Conservation (phyloP, 2,113 vertebrate species). For the Nesoenas mayeri region DNA sequence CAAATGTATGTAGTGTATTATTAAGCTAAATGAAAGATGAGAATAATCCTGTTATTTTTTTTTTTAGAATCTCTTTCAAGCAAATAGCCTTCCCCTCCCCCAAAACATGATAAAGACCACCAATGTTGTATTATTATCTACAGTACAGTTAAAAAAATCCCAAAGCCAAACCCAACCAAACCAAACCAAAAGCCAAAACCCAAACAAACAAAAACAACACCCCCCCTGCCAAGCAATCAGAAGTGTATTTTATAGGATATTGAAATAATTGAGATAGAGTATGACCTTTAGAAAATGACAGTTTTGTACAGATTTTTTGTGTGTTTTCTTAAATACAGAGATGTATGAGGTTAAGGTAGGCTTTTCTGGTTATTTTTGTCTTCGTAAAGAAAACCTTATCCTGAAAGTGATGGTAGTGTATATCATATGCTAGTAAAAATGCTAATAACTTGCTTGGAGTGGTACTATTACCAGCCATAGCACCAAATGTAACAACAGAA, state of each 20-base stretch:
- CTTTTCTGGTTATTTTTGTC: not conserved
- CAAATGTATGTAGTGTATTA: constrained; percentile 75
- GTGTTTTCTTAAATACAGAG: not conserved
- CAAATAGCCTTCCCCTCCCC: constrained; percentile 7
- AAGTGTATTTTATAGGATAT: constrained; percentile 11
- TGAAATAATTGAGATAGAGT: constrained; percentile 2
- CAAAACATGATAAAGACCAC: constrained; percentile 42
- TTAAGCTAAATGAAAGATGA: constrained; percentile 77
- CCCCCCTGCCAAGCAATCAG: not conserved
- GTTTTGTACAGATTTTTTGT: not conserved
- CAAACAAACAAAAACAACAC: too few relatives aligned
- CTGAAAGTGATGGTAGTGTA: not conserved
- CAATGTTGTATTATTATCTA: not conserved
- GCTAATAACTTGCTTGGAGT: not conserved
- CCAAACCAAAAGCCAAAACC: too few relatives aligned
- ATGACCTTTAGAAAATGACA: not conserved
- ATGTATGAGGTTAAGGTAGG: not conserved
- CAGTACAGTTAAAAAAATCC: not conserved
- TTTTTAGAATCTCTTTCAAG: constrained; percentile 22
- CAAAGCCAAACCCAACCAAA: too few relatives aligned
- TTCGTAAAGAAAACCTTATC: not conserved
- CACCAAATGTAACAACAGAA: not conserved
- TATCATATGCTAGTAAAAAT: not conserved
- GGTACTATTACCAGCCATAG: not conserved
- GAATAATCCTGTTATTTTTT: constrained; percentile 66